Base-by-base conservation (phyloP, 2,797 vertebrate genomes). In the Gymnopithys bicolor region DNA sequence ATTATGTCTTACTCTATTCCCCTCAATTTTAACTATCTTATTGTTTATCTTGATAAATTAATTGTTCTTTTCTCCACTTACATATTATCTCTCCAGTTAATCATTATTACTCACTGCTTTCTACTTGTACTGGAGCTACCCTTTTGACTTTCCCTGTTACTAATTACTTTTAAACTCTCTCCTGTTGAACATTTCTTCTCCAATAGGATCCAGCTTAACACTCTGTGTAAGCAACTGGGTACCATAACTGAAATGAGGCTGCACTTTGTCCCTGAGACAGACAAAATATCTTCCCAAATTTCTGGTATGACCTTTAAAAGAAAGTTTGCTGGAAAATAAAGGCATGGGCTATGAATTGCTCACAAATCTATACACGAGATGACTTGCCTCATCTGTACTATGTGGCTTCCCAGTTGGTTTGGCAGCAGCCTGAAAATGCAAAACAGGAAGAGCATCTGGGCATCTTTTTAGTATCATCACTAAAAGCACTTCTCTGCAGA, bases 11-110 rank as follows among this genome's bases (percentile, higher is more conserved):
- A 39, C 48, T 69, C 27, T 53, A 83, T 84, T 94, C n/a, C 49
- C 52, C 41, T 90, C 85, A 48, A 93, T 93, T 95, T 92, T 93
- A 86, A 60, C 69, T 59, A 86, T 86, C 87, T 83, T 70, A 88
- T 58, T 95, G 83, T 95, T 95, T 97, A 88, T 84, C 85, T 91
- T 95, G 93, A 95, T 94, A 95, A 95, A 96, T 90, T 93, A 88
- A 76, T 59, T 52, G 49, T 58, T 91, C 62, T 78, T 66, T 86
- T 87, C 79, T 92, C 80, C 48, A 82, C 43, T 92, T 75, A 86
- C 10, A 21, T 45, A 48, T 79, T 87, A 73, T 69, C 63, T 84
- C 84, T 76, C 55, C 49, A 76, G 76, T 70, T 93, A 89, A 93
- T 92, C 66, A 70, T 90, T 84, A 81, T 58, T 82, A 51, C 35